Conservation (phyloP, 2,888 invertebrate genomes). For the Andrena fulva region DNA sequence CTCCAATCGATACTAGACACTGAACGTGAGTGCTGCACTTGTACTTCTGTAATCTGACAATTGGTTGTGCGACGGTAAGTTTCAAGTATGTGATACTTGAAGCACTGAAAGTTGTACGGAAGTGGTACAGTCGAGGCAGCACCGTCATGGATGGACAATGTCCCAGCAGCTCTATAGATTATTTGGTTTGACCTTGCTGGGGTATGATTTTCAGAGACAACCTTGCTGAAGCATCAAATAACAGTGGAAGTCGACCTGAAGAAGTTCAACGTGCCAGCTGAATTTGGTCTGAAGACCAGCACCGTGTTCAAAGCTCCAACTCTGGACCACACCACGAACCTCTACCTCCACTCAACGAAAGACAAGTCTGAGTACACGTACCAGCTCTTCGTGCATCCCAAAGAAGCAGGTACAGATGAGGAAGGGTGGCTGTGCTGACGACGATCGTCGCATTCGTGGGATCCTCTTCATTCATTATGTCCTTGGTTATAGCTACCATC, state of each 20-base stretch:
- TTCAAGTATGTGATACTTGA: not conserved
- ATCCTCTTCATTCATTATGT: not conserved
- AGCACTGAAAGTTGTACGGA: too few relatives aligned
- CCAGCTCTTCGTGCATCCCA: slow-evolving; percentile 88
- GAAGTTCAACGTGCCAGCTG: slow-evolving; percentile 90
- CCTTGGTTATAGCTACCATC: slow-evolving; percentile 85
- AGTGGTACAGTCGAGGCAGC: too few relatives aligned
- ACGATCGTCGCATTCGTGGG: not conserved
- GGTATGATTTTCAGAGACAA: slow-evolving; percentile 69
- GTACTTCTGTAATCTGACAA: not conserved
- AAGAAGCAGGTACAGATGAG: slow-evolving; percentile 86
- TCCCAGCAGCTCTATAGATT: not conserved
- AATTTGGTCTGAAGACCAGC: slow-evolving; percentile 90
- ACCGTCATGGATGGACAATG: not conserved
- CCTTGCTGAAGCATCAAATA: slow-evolving; percentile 87
- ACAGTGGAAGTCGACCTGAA: slow-evolving; percentile 90
- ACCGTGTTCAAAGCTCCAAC: slow-evolving; percentile 87
- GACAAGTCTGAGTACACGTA: slow-evolving; percentile 91
- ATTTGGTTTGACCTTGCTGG: not conserved
- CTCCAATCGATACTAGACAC: slow-evolving; percentile 86
- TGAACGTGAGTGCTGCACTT: slow-evolving; percentile 72
- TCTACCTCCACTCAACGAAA: slow-evolving; percentile 89
- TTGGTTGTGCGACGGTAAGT: too few relatives aligned
- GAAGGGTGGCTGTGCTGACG: not conserved
- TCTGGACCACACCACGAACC: slow-evolving; percentile 89